Evolutionary conservation across 1,140 invertebrate genomes (phyloP).

Genomic region (Aphaenogaster ashmeadi): DNA sequence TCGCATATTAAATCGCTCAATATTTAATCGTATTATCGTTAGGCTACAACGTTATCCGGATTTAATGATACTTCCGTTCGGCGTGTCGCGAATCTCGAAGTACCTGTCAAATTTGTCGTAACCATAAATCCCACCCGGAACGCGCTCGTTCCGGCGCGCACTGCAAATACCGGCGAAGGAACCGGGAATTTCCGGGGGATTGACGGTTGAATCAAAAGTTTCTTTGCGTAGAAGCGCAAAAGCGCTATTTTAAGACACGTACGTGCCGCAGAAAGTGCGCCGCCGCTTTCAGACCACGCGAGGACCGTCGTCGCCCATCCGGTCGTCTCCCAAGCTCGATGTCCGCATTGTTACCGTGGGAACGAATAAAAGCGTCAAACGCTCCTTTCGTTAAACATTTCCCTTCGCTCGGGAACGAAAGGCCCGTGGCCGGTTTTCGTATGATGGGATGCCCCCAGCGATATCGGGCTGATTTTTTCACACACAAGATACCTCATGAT

Average conservation of each 20-base stretch:
- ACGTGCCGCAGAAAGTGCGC: conserved; percentile 44
- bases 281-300: conserved; percentile 29
- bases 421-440: too few relatives aligned
- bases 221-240: conserved; percentile 44
- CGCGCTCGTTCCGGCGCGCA: not conserved
- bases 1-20: too few relatives aligned
- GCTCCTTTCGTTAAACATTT: conserved; percentile 24
- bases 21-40: conserved; percentile 24
- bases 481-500: too few relatives aligned
- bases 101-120: conserved; percentile 50
- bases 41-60: conserved; percentile 7
- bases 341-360: not conserved
- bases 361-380: conserved; percentile 29
- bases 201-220: conserved; percentile 61
- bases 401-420: not conserved
- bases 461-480: too few relatives aligned
- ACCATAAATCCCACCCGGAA: conserved; percentile 9
- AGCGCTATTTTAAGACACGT: conserved; percentile 63
- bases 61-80: conserved; percentile 18
- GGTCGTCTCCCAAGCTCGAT: not conserved
- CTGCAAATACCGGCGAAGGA: conserved; percentile 33
- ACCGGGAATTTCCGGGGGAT: conserved; percentile 31
- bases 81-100: conserved; percentile 3
- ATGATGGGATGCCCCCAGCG: too few relatives aligned
- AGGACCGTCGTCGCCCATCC: conserved; percentile 18